Evolutionary conservation across 2,113 vertebrate genomes (phyloP).

Genomic region (Larimichthys polyactis): DNA sequence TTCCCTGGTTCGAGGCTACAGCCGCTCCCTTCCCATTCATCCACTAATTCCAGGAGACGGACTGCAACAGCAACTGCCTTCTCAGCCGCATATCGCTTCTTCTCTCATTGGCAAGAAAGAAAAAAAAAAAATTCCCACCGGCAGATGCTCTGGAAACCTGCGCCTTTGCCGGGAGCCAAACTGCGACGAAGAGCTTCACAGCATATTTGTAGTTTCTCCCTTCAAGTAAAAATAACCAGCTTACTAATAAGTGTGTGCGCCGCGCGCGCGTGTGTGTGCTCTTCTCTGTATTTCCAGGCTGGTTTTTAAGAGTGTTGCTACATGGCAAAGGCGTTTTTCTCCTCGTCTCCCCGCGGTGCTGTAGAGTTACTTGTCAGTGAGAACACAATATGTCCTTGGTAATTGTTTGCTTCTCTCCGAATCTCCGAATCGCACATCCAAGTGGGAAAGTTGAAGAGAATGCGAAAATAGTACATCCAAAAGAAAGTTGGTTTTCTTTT

Average conservation of each 20-base stretch:
- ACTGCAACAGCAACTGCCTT: constrained; percentile 58
- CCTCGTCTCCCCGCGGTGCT: constrained; percentile 32
- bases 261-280: constrained; percentile 38
- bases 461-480: constrained; percentile 31
- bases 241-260: not conserved
- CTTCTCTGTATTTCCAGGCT: constrained; percentile 47
- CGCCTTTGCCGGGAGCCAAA: constrained; percentile 50
- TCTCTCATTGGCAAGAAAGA: too few relatives aligned
- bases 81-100: constrained; percentile 61
- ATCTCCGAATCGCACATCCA: constrained; percentile 19
- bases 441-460: not conserved
- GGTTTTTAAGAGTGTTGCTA: constrained; percentile 31
- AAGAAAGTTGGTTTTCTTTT: constrained; percentile 24
- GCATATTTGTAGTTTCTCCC: constrained; percentile 63
- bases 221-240: constrained; percentile 62
- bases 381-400: constrained; percentile 38
- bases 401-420: not conserved
- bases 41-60: constrained; percentile 75
- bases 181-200: constrained; percentile 60
- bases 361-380: constrained; percentile 16
- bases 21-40: constrained; percentile 74
- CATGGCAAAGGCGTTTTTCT: constrained; percentile 42
- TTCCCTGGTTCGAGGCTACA: constrained; percentile 52
- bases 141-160: constrained; percentile 51
- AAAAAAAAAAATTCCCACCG: constrained; percentile 7